Base-by-base conservation (phyloP, 2,113 vertebrate species). In the Daubentonia madagascariensis region DNA sequence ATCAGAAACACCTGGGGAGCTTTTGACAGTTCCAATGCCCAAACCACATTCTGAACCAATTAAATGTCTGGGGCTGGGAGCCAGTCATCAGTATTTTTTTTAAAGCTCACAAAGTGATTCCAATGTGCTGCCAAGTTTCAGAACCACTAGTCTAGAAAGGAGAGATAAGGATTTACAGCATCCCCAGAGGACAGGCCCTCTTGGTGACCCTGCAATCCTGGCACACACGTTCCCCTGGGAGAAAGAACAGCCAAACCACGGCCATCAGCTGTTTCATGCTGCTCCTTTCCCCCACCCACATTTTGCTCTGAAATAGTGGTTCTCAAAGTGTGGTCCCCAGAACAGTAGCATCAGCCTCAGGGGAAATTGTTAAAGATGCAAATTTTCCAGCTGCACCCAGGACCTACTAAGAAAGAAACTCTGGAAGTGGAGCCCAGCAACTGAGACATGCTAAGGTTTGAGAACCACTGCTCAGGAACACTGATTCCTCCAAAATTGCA, bases 1-100 rank as follows among this genome's bases (percentile, higher is more conserved):
- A 65, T 37, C 84, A 85, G 90, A 89, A 93, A 84, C 35, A 59
- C 32, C 68, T 48, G 37, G 17, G 16, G 76, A 75, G 22, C 10
- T 57, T 89, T 94, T 8, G 63, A 43, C 54, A 7, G 4, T 59
- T 45, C 61, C 54, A 72, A 4, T 48, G 67, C 32, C 75, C 93
- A 94, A 63, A 83, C 50, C 20, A 81, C 67, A 73, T 37, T 95
- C 72, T 20, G 68, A 96, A 85, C 16, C 86, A 52, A 79, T 50
- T 86, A 54, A 83, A 68, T 86, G 59, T 63, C 23, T 35, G 30
- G 45, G 30, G 45, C 37, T 25, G 40, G 30, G 28, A 94, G 52
- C 61, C 79, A 63, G 37, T 92, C 40, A 12, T 79, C 40, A 30
- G 59, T 11, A 17, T 89, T 68, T 84, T 54, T 84, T 76, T 94